These are phyloP conservation scores for Neodiprion fabricii DNA, from an alignment of 1,140 invertebrate genomes.

Conservation along the genomic window DNA sequence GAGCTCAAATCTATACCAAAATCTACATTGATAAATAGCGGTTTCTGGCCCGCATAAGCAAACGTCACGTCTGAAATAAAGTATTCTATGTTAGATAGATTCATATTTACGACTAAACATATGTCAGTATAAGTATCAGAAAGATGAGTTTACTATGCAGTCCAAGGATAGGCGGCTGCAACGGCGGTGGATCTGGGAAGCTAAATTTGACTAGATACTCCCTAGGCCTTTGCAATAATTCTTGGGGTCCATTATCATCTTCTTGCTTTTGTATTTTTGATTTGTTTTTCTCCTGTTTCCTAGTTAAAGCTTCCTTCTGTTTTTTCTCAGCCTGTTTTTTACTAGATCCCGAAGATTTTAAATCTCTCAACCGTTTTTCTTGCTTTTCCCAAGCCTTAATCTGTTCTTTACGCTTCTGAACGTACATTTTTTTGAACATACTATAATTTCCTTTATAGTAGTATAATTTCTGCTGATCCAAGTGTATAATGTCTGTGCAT, in stretches of 20 bases:
- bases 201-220: conserved; percentile 98
- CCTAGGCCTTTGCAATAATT: conserved; percentile 85
- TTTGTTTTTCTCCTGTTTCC: conserved; percentile 94
- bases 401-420: conserved; percentile 94
- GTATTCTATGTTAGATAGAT: conserved; percentile 9
- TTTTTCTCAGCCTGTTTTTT: conserved; percentile 95
- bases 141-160: conserved; percentile 71
- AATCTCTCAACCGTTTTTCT: conserved; percentile 91
- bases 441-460: conserved; percentile 99
- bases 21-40: conserved; percentile 84
- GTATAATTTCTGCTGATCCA: conserved; percentile 92
- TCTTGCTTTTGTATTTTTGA: conserved; percentile 81
- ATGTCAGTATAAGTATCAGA: not conserved
- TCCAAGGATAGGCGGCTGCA: conserved; percentile 95
- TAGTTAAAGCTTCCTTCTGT: conserved; percentile 87
- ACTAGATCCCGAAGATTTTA: conserved; percentile 94
- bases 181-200: conserved; percentile 92
- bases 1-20: conserved; percentile 96
- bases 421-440: conserved; percentile 99
- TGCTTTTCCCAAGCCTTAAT: conserved; percentile 99
- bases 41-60: conserved; percentile 79
- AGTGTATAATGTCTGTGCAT: conserved; percentile 98
- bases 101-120: not conserved
- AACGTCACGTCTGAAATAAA: conserved; percentile 79
- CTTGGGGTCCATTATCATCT: conserved; percentile 79